Evolutionary conservation across 2,797 vertebrate species (phyloP), one percentile per base, ranked within the genome.

Genomic region (Acridotheres tristis): DNA sequence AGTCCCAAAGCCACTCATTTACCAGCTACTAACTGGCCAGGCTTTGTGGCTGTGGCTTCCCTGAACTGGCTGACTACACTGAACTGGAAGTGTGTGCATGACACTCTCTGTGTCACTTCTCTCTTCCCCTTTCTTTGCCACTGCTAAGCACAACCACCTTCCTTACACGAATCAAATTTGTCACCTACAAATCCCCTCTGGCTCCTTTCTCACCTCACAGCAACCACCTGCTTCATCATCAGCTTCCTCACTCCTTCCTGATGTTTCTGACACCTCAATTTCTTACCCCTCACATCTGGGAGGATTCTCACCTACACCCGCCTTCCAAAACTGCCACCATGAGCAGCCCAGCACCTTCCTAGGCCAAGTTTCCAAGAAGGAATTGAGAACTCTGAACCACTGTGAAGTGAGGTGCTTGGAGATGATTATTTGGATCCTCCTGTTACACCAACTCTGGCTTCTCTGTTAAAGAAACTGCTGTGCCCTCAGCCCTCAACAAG

Each of bases 401-500:
- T 40, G 4, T 2, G 1, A 32, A 67, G 42, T 1, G 5, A 54
- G 21, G 16, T 9, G 22, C 42, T 50, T 18, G 38, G 47, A 73
- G 69, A 55, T 3, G 1, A 29, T 34, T 51, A 45, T 50, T 51
- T 51, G 45, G 54, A 9, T 67, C 42, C 27, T 76, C 43, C 62
- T 32, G 14, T 27, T 38, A 57, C 0, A 57, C 30, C 43, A 43
- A 5, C n/a, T 71, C 57, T 0, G 0, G 13, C 27, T 61, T 48
- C 54, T 65, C 61, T 51, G 42, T 10, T 79, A 54, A 59, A 84
- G 67, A 71, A 59, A 25, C 34, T 54, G 30, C 7, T 45, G 48
- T 71, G 75, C 50, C 47, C 62, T 30, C 77, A 87, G 74, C 13
- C 48, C 73, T 67, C 1, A 1, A 19, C 13, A 13, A 0, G 0